Percentiles rank a stretch among this genome's conserved stretches.
These are phyloP conservation scores for Apteryx owenii DNA, from an alignment of 2,113 vertebrate species.

Conservation along the genomic window DNA sequence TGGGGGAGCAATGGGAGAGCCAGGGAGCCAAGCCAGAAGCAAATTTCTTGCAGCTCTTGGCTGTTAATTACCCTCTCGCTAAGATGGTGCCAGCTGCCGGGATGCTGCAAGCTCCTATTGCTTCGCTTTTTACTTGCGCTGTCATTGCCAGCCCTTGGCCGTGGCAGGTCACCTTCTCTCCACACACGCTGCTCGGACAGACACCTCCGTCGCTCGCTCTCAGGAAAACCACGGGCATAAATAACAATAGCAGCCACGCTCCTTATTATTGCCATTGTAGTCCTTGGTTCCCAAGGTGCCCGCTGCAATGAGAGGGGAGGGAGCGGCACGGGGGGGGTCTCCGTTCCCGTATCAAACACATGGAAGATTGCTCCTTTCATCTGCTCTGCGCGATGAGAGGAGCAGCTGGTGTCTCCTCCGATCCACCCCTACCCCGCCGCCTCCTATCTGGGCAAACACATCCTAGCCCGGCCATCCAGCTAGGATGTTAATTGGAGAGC, in stretches of 20 bases:
- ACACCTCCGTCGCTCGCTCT: neutral
- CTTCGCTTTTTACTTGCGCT: neutral
- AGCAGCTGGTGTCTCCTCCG: neutral
- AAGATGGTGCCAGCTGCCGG: neutral
- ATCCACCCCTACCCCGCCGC: neutral
- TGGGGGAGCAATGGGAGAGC: neutral
- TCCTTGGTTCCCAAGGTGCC: rapidly evolving
- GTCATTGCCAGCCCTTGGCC: neutral
- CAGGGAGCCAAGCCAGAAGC: neutral
- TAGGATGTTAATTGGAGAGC: rapidly evolving
- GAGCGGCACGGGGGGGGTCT: neutral
- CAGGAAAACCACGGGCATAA: neutral
- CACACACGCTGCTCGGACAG: neutral
- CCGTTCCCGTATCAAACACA: rapidly evolving
- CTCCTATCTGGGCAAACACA: neutral
- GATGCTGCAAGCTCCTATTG: neutral
- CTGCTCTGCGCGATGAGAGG: rapidly evolving
- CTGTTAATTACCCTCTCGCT: neutral
- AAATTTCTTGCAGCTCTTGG: neutral
- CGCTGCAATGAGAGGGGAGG: neutral
- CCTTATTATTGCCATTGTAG: neutral
- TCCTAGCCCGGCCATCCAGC: neutral
- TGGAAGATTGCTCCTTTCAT: neutral
- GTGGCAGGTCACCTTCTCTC: rapidly evolving
- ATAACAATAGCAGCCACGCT: neutral